Conservation (phyloP, 2,113 vertebrate species). For the Rhea americana region DNA sequence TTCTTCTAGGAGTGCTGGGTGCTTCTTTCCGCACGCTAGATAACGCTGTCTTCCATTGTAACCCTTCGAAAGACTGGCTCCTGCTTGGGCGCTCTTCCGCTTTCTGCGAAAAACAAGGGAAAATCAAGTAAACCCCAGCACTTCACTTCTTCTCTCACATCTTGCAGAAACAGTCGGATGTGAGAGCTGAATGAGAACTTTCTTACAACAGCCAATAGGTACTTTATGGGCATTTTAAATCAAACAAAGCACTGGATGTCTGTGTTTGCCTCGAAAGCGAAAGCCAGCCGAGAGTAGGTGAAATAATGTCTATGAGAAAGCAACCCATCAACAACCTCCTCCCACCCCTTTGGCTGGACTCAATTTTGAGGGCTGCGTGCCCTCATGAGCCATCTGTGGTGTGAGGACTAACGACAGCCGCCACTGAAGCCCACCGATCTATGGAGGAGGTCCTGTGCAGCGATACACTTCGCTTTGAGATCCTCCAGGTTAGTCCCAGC, state of each 20-base stretch:
- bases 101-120: constrained; percentile 55
- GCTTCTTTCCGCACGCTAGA: background rate
- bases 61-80: constrained; percentile 63
- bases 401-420: rapidly evolving
- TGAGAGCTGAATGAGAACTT: background rate
- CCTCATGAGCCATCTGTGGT: rapidly evolving
- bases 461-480: background rate
- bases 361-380: background rate
- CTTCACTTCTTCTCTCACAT: background rate
- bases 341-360: background rate
- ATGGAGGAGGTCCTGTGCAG: background rate
- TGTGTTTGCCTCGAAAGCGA: background rate
- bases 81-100: constrained; percentile 39
- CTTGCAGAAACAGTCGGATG: background rate
- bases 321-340: background rate
- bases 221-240: background rate
- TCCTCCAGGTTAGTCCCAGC: background rate
- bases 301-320: background rate
- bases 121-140: constrained; percentile 11
- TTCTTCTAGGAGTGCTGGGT: rapidly evolving
- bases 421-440: background rate
- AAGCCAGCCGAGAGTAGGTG: background rate
- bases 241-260: background rate
- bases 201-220: background rate
- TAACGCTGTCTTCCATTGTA: constrained; percentile 71